Conservation (phyloP, 2,113 vertebrate species). For the Spea multiplicata region DNA sequence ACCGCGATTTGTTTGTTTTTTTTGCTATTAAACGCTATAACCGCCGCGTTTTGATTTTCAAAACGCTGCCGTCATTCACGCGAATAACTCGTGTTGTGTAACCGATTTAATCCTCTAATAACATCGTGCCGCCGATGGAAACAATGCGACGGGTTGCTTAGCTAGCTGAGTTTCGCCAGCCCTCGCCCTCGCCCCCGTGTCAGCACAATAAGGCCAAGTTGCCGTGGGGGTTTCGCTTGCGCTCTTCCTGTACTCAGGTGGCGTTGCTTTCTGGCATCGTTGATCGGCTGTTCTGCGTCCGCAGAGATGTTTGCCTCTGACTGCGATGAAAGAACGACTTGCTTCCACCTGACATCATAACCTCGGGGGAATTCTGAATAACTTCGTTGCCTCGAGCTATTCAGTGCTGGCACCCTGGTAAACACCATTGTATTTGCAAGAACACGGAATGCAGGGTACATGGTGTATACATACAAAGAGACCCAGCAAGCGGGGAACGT, state of each 20-base stretch:
- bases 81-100: background rate
- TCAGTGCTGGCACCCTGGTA: slow-evolving; percentile 11
- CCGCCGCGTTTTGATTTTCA: too few species aligned
- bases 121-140: too few species aligned
- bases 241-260: slow-evolving; percentile 1
- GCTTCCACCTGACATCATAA: slow-evolving; percentile 30
- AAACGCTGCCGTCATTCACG: background rate
- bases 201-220: slow-evolving; percentile 6
- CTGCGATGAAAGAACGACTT: slow-evolving; percentile 15
- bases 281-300: slow-evolving; percentile 32
- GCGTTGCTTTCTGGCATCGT: slow-evolving; percentile 17
- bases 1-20: too few species aligned
- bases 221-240: background rate
- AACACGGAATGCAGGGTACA: background rate
- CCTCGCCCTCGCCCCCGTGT: background rate
- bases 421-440: slow-evolving; percentile 13
- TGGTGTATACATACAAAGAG: background rate
- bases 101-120: too few species aligned
- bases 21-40: too few species aligned
- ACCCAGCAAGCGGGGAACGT: background rate
- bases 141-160: background rate
- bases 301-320: slow-evolving; percentile 12
- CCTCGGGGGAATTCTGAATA: slow-evolving; percentile 23
- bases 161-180: background rate
- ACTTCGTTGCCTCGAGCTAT: slow-evolving; percentile 37